Evolutionary conservation across 2,113 vertebrate genomes (phyloP).

Genomic region (Cyanoderma ruficeps): DNA sequence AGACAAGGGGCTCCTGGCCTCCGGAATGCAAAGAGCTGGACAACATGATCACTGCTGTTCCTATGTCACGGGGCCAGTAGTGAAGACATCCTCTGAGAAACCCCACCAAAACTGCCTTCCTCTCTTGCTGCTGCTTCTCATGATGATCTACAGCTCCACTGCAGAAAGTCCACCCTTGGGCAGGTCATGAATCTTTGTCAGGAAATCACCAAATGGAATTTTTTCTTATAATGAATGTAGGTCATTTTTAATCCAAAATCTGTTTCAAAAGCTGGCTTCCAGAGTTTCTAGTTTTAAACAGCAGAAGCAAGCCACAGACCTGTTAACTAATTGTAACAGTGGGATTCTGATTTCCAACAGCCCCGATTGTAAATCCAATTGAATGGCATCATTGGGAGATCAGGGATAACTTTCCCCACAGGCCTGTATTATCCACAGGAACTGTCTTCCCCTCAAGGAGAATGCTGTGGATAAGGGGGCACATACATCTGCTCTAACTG

Average conservation of each 20-base stretch:
- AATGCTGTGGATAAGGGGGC: neutral
- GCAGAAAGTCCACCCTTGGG: neutral
- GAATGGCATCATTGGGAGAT: neutral
- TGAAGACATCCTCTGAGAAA: neutral
- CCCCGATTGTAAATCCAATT: neutral
- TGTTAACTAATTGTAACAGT: neutral
- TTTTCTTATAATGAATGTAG: neutral
- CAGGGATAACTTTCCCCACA: rapidly evolving
- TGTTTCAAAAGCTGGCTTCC: neutral
- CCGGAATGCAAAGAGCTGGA: neutral
- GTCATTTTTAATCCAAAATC: neutral
- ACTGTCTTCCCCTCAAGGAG: neutral
- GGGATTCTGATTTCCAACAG: neutral
- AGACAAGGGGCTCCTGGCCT: neutral
- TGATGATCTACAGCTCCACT: neutral
- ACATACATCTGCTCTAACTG: neutral
- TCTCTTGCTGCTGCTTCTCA: neutral
- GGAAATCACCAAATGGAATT: neutral
- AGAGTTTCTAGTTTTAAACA: neutral
- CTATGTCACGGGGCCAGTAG: too few species aligned
- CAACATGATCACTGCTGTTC: rapidly evolving
- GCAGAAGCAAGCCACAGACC: neutral
- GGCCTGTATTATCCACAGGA: neutral
- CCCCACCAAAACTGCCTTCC: neutral
- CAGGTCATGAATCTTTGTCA: neutral